phyloP scores from a whole-genome alignment of 1,140 invertebrate species.

The Drosophila melanogaster region Release_6_plus_ISO1_MT NT_033779.5:7569501-7570000 shows the following conservation, averaged over 20 bases:
- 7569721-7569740: slow-evolving; percentile 75
- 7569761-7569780: slow-evolving; percentile 16
- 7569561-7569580: slow-evolving; percentile 77
- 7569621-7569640: slow-evolving; percentile 3
- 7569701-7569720: slow-evolving; percentile 48
- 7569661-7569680: slow-evolving; percentile 65
- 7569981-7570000: slow-evolving; percentile 11
- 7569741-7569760: slow-evolving; percentile 70
- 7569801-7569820: slow-evolving; percentile 28
- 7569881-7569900: slow-evolving; percentile 31
- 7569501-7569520: neutral
- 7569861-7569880: slow-evolving; percentile 25
- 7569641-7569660: neutral
- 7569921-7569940: slow-evolving; percentile 18
- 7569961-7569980: slow-evolving; percentile 28
- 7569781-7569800: slow-evolving; percentile 19
- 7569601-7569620: slow-evolving; percentile 12
- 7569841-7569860: slow-evolving; percentile 49
- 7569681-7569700: slow-evolving; percentile 67
- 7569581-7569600: slow-evolving; percentile 71
- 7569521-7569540: slow-evolving; percentile 53
- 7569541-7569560: slow-evolving; percentile 53
- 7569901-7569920: slow-evolving; percentile 29
- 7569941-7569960: slow-evolving; percentile 16
- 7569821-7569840: slow-evolving; percentile 60